These are phyloP conservation scores for Acromyrmex charruanus DNA, from an alignment of 1,140 invertebrate genomes.

Conservation along the genomic window DNA sequence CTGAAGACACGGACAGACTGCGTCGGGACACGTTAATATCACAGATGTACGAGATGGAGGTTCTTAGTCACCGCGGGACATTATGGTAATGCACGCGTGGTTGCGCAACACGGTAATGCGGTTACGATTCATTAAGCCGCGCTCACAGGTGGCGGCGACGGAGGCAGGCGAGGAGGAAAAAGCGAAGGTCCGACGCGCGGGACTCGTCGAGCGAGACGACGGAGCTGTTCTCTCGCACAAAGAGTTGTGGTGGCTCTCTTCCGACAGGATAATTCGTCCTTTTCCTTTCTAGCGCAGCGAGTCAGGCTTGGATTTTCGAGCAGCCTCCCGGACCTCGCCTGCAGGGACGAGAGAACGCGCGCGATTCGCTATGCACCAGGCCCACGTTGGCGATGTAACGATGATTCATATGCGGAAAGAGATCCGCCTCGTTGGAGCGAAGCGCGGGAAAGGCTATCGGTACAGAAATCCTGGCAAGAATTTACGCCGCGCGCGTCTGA, in stretches of 20 bases:
- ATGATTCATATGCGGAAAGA: slow-evolving; percentile 76
- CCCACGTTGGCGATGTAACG: slow-evolving; percentile 66
- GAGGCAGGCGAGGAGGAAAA: slow-evolving; percentile 30
- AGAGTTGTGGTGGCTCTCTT: slow-evolving; percentile 49
- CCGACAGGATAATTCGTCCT: slow-evolving; percentile 75
- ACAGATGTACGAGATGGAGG: slow-evolving; percentile 52
- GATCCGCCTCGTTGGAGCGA: slow-evolving; percentile 73
- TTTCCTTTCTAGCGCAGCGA: slow-evolving; percentile 64
- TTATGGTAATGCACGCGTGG: slow-evolving; percentile 58
- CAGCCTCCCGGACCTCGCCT: slow-evolving; percentile 48
- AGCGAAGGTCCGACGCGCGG: slow-evolving; percentile 38
- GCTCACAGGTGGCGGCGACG: slow-evolving; percentile 43
- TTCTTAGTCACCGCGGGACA: slow-evolving; percentile 65
- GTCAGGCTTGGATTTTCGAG: slow-evolving; percentile 57
- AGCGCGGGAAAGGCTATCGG: slow-evolving; percentile 67
- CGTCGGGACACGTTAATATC: slow-evolving; percentile 57
- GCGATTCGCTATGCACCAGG: slow-evolving; percentile 65
- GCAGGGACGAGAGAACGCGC: slow-evolving; percentile 46
- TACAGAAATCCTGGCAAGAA: slow-evolving; percentile 53
- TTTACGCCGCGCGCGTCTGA: slow-evolving; percentile 49
- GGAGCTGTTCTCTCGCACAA: slow-evolving; percentile 36
- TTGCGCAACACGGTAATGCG: slow-evolving; percentile 65
- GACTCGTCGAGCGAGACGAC: slow-evolving; percentile 69
- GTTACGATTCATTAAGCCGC: slow-evolving; percentile 71
- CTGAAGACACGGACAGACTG: slow-evolving; percentile 18